Base-by-base conservation (phyloP, 2,113 vertebrate genomes). In the Bufo bufo region DNA sequence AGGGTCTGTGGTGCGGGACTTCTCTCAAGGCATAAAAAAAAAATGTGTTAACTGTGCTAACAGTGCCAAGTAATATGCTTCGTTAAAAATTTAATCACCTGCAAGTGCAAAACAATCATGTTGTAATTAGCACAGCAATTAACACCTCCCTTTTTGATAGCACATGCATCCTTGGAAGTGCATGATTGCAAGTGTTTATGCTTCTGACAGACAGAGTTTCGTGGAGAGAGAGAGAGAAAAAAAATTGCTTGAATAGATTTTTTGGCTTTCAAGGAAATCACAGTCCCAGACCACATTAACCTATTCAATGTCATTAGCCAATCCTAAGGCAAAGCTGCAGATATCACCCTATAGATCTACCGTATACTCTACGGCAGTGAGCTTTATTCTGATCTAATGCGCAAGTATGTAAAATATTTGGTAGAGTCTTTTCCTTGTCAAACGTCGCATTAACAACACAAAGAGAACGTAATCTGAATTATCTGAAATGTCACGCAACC, bases 51-150 rank as follows among this genome's bases (percentile, higher is more conserved):
- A 97, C 96, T 95, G 95, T 95, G 95, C 92, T 95, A 96, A 95
- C 95, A 93, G 95, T 96, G 97, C 97, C 97, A 98, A 98, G 97
- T 98, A 98, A 99, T 98, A 97, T 97, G 96, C 96, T 97, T 96
- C 95, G 96, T 97, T 99, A 97, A 97, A 98, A 99, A 98, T 99
- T 96, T 99, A 99, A 99, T 99, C 97, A 99, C 97, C 97, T 99
- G 97, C 97, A 99, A 98, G 97, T 98, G 97, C 96, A 99, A 97
- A 97, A 97, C 97, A 99, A 99, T 99, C 98, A 98, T 96, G 95
- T 96, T 96, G 96, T 98, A 99, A 99, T 99, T 99, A 99, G 96
- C 97, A 94, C 95, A 95, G 97, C 97, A 99, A 99, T 99, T 98
- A 99, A 97, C 97, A 97, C 97, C 96, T 97, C 96, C 96, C 94